Percentiles rank a stretch among this genome's conserved stretches.
phyloP scores from a whole-genome alignment of 2,113 vertebrate genomes.

The Onychostruthus taczanowskii region DNA sequence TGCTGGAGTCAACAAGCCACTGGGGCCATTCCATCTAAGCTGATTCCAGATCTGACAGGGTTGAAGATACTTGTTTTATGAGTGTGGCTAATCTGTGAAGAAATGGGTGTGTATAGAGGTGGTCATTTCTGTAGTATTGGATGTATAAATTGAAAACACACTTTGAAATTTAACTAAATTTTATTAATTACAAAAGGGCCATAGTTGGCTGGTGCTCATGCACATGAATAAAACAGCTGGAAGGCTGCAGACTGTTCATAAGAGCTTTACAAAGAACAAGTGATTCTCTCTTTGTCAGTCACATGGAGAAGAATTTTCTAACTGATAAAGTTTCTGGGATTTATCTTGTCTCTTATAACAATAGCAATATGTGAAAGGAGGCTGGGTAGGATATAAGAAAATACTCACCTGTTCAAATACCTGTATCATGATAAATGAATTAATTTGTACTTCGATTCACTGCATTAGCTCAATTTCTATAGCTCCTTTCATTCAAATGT shows the following conservation, averaged over 20 bases:
- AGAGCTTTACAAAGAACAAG: neutral
- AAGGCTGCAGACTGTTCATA: constrained; percentile 9
- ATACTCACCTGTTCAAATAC: neutral
- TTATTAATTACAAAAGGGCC: constrained; percentile 46
- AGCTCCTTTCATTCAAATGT: neutral
- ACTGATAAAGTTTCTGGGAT: neutral
- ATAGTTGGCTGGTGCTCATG: neutral
- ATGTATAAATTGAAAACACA: neutral
- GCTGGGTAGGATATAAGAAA: neutral
- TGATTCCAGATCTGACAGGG: neutral
- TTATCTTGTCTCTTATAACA: neutral
- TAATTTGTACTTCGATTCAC: neutral
- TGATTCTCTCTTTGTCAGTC: constrained; percentile 13
- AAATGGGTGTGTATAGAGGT: neutral
- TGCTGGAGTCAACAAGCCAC: neutral
- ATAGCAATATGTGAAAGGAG: neutral
- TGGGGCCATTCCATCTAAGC: neutral
- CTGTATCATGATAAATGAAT: neutral
- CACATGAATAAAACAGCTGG: neutral
- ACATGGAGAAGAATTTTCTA: neutral
- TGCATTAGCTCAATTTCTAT: neutral
- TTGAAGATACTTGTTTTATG: neutral
- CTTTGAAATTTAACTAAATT: constrained; percentile 59
- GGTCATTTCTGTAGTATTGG: neutral
- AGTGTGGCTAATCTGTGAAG: neutral